Evolutionary conservation across 2,888 invertebrate genomes (phyloP).

Genomic region (Rhorus exstirpatorius): DNA sequence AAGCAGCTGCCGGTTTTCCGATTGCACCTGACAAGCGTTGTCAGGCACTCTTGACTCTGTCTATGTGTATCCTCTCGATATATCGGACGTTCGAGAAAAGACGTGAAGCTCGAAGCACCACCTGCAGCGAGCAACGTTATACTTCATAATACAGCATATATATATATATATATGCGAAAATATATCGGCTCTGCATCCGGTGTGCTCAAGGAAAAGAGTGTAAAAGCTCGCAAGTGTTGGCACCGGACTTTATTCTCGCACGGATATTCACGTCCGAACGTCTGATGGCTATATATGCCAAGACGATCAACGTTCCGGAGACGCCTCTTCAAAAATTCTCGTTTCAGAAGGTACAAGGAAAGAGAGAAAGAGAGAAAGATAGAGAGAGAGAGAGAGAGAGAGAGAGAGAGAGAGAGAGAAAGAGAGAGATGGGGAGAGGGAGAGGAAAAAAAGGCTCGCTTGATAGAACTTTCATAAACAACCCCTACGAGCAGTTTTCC

Average conservation of each 20-base stretch:
- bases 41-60: conserved; percentile 50
- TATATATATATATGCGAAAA: conserved; percentile 16
- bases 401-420: neutral
- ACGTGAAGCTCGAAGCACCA: conserved; percentile 50
- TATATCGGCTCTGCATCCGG: conserved; percentile 62
- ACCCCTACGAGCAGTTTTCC: neutral
- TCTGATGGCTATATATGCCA: neutral
- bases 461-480: no score
- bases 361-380: neutral
- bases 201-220: conserved; percentile 34
- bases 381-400: neutral
- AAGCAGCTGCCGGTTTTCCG: conserved; percentile 61
- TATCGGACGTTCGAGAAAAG: conserved; percentile 49
- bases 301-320: conserved; percentile 19
- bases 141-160: conserved; percentile 25
- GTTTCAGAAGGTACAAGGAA: neutral
- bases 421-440: neutral
- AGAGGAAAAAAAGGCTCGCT: no score
- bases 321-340: conserved; percentile 24
- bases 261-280: conserved; percentile 47
- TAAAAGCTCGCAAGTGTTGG: conserved; percentile 34
- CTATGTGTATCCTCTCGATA: conserved; percentile 44
- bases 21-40: conserved; percentile 68
- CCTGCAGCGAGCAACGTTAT: conserved; percentile 1
- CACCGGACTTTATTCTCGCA: conserved; percentile 39